Base-by-base conservation (phyloP, 92 coral and sea anemone genomes). In the Phenganax marumi region DNA sequence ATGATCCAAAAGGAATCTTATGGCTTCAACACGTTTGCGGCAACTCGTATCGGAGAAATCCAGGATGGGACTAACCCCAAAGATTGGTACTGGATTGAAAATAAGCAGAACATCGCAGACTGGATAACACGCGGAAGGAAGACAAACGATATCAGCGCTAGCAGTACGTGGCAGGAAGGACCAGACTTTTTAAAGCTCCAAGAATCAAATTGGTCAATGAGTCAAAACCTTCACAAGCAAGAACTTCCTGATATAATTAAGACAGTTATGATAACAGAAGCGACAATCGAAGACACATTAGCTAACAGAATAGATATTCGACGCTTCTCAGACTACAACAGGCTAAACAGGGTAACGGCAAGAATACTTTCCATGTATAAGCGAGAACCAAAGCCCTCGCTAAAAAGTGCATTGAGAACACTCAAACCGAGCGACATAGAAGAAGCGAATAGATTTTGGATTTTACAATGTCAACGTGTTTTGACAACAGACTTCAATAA, bases 111-210 rank as follows among this genome's bases (percentile, higher is more conserved):
- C 82, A 64, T 90, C 50, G 91, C 93, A 12, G 93, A 88, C 52
- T 88, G 84, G 84, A 63, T 85, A 7, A 88, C 91, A 8, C 83
- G 90, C n/a, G 83, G 90, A 48, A 88, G 84, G 74, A 79, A 70
- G 21, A 91, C 93, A 24, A 70, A 61, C 33, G 88, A 88, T 54
- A 66, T 88, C 43, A 75, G 26, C 54, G 17, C 13, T 56, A 25
- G 84, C 82, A 88, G 91, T 75, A 50, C 39, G 10, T 88, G 90
- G 90, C 90, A 91, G 58, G 84, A 81, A 8, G 91, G 91, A 23
- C 89, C 93, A 52, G 88, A 62, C 21, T 23, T 62, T 23, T 39
- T 62, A 7, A 12, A 18, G 62, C 16, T 14, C 16, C 62, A n/a
- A n/a, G 62, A 14, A n/a, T 56, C 62, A 21, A 21, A 56, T n/a